Evolutionary conservation across 2,113 vertebrate genomes (phyloP), one percentile per base, ranked within the genome.

Genomic region (Thunnus maccoyii): DNA sequence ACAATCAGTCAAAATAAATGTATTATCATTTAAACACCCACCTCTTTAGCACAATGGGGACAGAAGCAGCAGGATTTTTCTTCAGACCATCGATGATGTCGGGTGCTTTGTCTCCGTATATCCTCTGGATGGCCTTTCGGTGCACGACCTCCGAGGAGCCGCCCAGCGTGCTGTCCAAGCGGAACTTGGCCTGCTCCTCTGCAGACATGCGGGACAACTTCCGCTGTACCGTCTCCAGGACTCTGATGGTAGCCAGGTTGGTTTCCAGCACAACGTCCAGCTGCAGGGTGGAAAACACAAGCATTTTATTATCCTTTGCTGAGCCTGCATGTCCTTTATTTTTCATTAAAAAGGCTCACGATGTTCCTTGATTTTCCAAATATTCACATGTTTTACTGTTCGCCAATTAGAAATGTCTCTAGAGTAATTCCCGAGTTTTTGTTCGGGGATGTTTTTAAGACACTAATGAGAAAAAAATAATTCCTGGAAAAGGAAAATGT

Each of bases 251-350:
- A 32, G 98, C 96, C 92, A 99, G 92, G 93, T 99, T 99, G 66
- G 98, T 99, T 93, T 99, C 98, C 94, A 99, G 93, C 73, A 99
- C 98, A 30, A 99, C 97, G 54, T 99, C 98, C 94, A 99, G 91
- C 98, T 99, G 51, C 15, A 27, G 61, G n/a, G 4, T 15, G 51
- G 20, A 71, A 48, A 50, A 50, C 3, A 51, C 3, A 46, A 44
- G 3, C 0, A 14, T n/a, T 76, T 76, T 27, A 36, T 14, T 4
- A 22, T n/a, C 8, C 4, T 9, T 9, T 32, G 9, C 8, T 30
- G 36, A 14, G 36, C 6, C 7, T 20, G 32, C 4, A 14, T 44
- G 7, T 1, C 8, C 8, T 17, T 67, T 10, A 66, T 16, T 8
- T 36, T 25, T 14, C 22, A 65, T 48, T n/a, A 56, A 63, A 51